Evolutionary conservation across 2,113 vertebrate genomes (phyloP), one percentile per base, ranked within the genome.

Genomic region (Corvus cornix): DNA sequence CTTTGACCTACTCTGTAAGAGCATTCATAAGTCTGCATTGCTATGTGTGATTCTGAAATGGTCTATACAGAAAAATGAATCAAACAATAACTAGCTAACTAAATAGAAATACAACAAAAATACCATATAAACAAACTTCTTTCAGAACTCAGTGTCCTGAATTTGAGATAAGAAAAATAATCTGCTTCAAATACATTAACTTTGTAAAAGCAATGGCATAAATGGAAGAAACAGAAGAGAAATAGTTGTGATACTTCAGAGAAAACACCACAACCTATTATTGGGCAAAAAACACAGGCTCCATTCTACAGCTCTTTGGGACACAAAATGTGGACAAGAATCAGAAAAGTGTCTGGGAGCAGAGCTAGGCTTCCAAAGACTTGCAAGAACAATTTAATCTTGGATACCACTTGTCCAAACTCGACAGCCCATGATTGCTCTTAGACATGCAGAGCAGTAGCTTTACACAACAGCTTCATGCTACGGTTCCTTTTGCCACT

Each of bases 391-490:
- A 56, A n/a, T 12, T 70, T 13, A 17, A 9, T 48, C 26, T 66
- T 11, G 15, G 7, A 18, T 41, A 21, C 4, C 5, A 1, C 24
- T 67, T n/a, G 18, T 30, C 10, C 56, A 89, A 49, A 78, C 8
- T 17, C 1, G 1, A 10, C 21, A 67, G 56, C 5, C 22, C 16
- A 8, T 0, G 2, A 16, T 26, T 60, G 28, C 51, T 63, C 41
- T 68, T 46, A 39, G 43, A 35, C 51, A 8, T 7, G 30, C 20
- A 1, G 2, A 70, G 56, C 20, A 22, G 26, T 16, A 64, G 16
- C 20, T 41, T 74, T 5, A 51, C 68, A 46, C 17, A 21, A 5
- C 0, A 4, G 30, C 51, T 78, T 83, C 27, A 30, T 0, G 0
- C 20, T n/a, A 13, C 0, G 0, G 9, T 35, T 90, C 21, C 16